Conservation (phyloP, 2,888 invertebrate genomes). For the Helicoverpa assulta region DNA sequence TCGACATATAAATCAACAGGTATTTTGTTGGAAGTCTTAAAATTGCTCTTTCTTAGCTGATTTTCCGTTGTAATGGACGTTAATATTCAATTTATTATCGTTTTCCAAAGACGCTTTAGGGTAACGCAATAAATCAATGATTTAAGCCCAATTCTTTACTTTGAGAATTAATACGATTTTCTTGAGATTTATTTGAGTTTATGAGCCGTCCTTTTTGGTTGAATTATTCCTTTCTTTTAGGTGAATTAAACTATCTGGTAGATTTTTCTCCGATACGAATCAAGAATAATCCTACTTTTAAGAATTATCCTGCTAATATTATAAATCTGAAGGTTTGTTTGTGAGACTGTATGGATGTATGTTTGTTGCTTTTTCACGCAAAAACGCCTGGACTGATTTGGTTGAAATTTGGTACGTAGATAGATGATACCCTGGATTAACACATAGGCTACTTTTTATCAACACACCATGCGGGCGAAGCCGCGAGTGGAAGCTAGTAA, state of each 20-base stretch:
- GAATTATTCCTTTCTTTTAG: constrained; percentile 20
- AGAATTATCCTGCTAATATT: too few relatives aligned
- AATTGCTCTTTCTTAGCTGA: constrained; percentile 73
- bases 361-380: too few relatives aligned
- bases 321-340: too few relatives aligned
- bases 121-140: constrained; percentile 59
- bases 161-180: constrained; percentile 45
- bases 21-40: constrained; percentile 74
- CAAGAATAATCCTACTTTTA: neutral
- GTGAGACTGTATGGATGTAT: too few relatives aligned
- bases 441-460: too few relatives aligned
- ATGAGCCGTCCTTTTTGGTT: constrained; percentile 22
- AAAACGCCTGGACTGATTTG: too few relatives aligned
- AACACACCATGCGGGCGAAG: too few relatives aligned
- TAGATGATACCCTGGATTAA: too few relatives aligned
- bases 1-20: constrained; percentile 80
- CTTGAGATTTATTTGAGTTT: constrained; percentile 48
- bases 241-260: neutral
- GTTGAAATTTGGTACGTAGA: too few relatives aligned
- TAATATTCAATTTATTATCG: constrained; percentile 62
- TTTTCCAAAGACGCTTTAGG: constrained; percentile 41
- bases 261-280: too few relatives aligned
- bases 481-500: too few relatives aligned
- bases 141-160: constrained; percentile 57
- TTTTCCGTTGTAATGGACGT: constrained; percentile 70